Percentiles rank a stretch among this genome's conserved stretches.
Evolutionary conservation across 1,140 invertebrate genomes (phyloP).

Genomic region (Psilanteris sp.): DNA sequence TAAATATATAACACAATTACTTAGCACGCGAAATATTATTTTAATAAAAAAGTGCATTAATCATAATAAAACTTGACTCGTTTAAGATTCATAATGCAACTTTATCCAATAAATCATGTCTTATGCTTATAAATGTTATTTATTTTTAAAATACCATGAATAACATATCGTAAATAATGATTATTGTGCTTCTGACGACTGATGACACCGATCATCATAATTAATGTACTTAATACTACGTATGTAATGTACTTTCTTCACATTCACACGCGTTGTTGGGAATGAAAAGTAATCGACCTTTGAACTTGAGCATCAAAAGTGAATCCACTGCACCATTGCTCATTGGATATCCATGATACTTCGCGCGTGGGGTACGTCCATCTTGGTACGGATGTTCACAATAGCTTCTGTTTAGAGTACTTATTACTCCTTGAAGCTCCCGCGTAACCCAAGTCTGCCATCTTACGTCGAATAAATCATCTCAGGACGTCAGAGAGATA

Average conservation of each 20-base stretch:
- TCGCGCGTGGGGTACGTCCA: conserved; percentile 76
- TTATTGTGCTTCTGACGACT: conserved; percentile 44
- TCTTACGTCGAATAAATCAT: conserved; percentile 80
- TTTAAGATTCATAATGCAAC: conserved; percentile 1
- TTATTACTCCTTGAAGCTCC: conserved; percentile 68
- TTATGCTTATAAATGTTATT: conserved; percentile 49
- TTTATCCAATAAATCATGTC: conserved; percentile 38
- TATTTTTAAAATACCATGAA: conserved; percentile 41
- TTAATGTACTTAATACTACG: conserved; percentile 59
- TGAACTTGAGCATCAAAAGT: conserved; percentile 58
- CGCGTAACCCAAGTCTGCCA: conserved; percentile 77
- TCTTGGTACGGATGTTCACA: conserved; percentile 76
- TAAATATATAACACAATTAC: too few species aligned
- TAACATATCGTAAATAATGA: conserved; percentile 51
- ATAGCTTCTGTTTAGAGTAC: conserved; percentile 80
- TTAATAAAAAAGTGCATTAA: too few species aligned
- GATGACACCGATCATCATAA: conserved; percentile 51
- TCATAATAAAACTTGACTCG: conserved; percentile 18
- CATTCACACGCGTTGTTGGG: conserved; percentile 57
- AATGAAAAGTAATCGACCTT: conserved; percentile 63
- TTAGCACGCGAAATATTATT: too few species aligned
- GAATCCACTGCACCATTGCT: conserved; percentile 51
- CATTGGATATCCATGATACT: conserved; percentile 62
- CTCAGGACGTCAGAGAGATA: conserved; percentile 76
- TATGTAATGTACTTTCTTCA: conserved; percentile 53